Evolutionary conservation across 2,888 invertebrate genomes (phyloP), one percentile per base, ranked within the genome.

Genomic region (Agriopis marginaria): DNA sequence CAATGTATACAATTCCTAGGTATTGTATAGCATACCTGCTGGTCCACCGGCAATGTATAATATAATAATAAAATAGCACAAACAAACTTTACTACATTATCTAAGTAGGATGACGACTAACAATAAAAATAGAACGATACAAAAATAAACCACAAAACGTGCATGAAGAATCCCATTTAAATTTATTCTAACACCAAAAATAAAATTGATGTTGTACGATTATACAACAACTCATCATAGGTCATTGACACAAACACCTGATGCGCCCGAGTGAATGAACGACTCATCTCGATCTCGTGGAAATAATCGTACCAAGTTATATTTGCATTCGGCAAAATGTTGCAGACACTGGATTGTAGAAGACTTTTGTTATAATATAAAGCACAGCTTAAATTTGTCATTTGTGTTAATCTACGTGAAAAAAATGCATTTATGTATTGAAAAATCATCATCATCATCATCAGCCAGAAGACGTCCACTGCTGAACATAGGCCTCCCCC

Each of bases 231-330:
- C 70, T 72, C 72, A 72, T 72, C 74, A 71, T 49, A 75, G 77
- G 74, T 75, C 78, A 75, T 61, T 75, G 77, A 75, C 76, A 71
- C 65, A 65, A 72, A 75, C 75, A 75, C 50, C 50, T 45, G 72
- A 77, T 75, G 75, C 72, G 74, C 75, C 63, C 65, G 74, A 77
- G 72, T 78, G 77, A 78, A 79, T 77, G 77, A 76, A 76, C 76
- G 72, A 39, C 71, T 68, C 76, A 74, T 76, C 75, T 73, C 45
- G 44, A 63, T 72, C 70, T 60, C 69, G 67, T 12, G 49, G 66
- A 67, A 47, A 68, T 72, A 32, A 32, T 32, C 32, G 32, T 32
- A 67, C 73, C 68, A 75, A 63, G 58, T 56, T 72, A 54, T 11
- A 9, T 68, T 66, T 75, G 73, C 75, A 63, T 68, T 17, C 62